phyloP scores from a whole-genome alignment of 92 coral and sea anemone genomes.

The Paramuricea clavata region DNA sequence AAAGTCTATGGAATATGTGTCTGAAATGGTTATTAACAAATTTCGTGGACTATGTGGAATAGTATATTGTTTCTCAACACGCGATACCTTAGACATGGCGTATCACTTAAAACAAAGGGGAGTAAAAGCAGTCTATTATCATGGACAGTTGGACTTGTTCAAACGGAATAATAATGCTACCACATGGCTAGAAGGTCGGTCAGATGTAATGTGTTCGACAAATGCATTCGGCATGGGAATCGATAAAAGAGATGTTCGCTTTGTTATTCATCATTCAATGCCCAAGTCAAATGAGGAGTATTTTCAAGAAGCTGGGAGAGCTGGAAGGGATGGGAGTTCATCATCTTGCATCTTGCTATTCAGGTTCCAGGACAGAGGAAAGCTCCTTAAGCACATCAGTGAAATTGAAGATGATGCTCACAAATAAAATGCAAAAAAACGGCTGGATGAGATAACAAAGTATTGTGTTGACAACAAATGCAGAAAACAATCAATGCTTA shows the following conservation, averaged over 20 bases:
- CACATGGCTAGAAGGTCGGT: neutral
- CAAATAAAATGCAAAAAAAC: neutral
- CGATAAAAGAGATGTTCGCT: neutral
- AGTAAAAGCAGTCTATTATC: neutral
- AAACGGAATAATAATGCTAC: neutral
- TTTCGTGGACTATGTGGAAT: slow-evolving; percentile 53
- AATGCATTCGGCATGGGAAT: slow-evolving; percentile 9
- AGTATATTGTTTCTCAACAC: slow-evolving; percentile 32
- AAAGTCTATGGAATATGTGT: slow-evolving; percentile 19
- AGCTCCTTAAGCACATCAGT: neutral
- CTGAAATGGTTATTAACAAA: neutral
- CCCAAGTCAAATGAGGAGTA: neutral
- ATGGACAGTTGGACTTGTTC: neutral
- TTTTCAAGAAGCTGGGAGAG: neutral
- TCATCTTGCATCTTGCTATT: neutral
- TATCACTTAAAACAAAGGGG: slow-evolving; percentile 40
- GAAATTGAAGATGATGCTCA: neutral
- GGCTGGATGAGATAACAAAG: neutral
- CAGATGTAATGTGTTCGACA: slow-evolving; percentile 8
- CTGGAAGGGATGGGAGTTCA: neutral
- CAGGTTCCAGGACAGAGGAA: neutral
- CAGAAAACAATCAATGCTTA: neutral
- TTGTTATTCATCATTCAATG: slow-evolving; percentile 2
- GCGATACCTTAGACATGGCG: slow-evolving; percentile 54
- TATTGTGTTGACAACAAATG: neutral